Base-by-base conservation (phyloP, 2,113 vertebrate species). In the Ceyx cyanopectus region DNA sequence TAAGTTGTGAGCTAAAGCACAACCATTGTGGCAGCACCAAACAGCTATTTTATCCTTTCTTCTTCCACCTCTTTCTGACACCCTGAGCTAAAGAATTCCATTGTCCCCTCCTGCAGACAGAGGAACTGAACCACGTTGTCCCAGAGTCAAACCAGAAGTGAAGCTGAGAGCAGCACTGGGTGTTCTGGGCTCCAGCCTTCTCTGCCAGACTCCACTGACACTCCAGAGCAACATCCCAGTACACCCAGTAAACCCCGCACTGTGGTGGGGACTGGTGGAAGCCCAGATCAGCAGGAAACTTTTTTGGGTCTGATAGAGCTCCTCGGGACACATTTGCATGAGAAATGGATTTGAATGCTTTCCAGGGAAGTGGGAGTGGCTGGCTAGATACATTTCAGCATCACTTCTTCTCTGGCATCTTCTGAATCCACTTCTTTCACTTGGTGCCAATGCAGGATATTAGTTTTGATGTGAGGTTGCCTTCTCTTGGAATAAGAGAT, bases 391-490 rank as follows among this genome's bases (percentile, higher is more conserved):
- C 80, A 61, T 90, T 70, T 58, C 87, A 90, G 85, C 63, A 46
- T 74, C 56, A 40, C 43, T 32, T 68, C 37, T 93, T 81, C 4
- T 3, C 92, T 93, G 78, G 95, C 89, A 93, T 89, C 92, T 95
- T 88, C 81, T 74, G 93, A 94, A 96, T 96, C 88, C 88, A 95
- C 95, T 95, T 94, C 43, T 88, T 92, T 81, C 83, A 93, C 83
- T 86, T 14, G 69, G 66, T 92, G 82, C 90, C 94, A 97, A 88
- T 0, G 3, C 73, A 60, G 57, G 75, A 81, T 76, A 94, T 80
- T 94, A 93, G 82, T 81, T 94, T 96, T 81, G 88, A 90, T 95
- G 85, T 81, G 88, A 90, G 95, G 85, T 88, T 86, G 54, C 45
- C 34, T 93, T 90, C 83, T 93, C 16, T 0, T 90, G 90, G 88